phyloP scores from a whole-genome alignment of 2,888 invertebrate species.

The Zeuzera pyrina region DNA sequence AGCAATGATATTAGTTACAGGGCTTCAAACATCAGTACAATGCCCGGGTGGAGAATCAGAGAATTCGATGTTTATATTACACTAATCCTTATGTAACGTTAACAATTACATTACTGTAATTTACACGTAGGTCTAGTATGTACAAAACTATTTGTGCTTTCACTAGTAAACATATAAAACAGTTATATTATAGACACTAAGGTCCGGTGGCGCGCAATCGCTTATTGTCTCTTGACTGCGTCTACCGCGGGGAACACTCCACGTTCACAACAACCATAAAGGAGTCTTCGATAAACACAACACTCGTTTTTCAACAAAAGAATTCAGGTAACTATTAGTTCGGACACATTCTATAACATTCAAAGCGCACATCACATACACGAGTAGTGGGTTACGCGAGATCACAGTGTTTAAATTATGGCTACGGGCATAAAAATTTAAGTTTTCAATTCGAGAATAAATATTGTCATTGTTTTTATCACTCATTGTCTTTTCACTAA shows the following conservation, averaged over 20 bases:
- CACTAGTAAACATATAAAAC: constrained; percentile 43
- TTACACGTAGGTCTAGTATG: constrained; percentile 68
- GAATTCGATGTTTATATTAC: constrained; percentile 65
- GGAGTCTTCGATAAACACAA: constrained; percentile 32
- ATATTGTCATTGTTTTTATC: too few species aligned
- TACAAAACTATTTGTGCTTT: constrained; percentile 68
- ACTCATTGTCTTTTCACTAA: constrained; percentile 11
- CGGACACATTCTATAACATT: constrained; percentile 58
- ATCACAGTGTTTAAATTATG: constrained; percentile 66
- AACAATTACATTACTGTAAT: constrained; percentile 42
- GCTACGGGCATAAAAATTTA: constrained; percentile 43
- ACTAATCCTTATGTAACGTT: constrained; percentile 47
- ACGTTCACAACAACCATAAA: constrained; percentile 31
- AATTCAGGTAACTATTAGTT: constrained; percentile 56
- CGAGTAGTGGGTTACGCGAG: constrained; percentile 54
- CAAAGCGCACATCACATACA: constrained; percentile 65
- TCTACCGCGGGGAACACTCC: constrained; percentile 3
- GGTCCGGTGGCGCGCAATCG: constrained; percentile 2
- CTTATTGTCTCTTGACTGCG: constrained; percentile 13
- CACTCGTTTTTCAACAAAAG: constrained; percentile 37
- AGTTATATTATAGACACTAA: constrained; percentile 7
- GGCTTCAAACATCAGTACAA: constrained; percentile 62
- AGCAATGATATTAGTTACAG: constrained; percentile 36
- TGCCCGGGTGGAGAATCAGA: constrained; percentile 50
- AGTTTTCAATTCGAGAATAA: constrained; percentile 21